Conservation (phyloP, 1,140 invertebrate species). For the Papilio polyxenes region DNA sequence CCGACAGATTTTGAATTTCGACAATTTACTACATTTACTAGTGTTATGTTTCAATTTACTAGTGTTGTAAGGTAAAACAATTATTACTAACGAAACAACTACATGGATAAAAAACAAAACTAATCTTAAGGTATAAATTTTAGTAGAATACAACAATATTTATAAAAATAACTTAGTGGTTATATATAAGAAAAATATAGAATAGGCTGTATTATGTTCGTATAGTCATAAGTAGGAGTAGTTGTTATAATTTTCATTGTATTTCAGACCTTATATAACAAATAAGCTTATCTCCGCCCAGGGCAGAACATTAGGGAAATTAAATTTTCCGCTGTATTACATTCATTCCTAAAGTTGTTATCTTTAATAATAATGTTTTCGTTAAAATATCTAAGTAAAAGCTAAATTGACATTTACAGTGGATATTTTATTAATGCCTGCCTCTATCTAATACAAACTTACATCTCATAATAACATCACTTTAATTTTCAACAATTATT, state of each 20-base stretch:
- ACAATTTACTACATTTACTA: neutral
- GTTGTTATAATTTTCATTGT: conserved; percentile 1
- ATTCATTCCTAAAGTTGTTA: no score
- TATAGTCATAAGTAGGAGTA: neutral
- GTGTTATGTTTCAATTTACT: no score
- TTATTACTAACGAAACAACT: neutral
- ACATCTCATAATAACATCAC: neutral
- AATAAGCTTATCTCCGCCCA: conserved; percentile 7
- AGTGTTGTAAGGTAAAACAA: neutral
- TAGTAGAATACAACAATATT: neutral
- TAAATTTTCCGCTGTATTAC: conserved; percentile 8
- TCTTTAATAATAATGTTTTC: no score
- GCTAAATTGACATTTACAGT: no score
- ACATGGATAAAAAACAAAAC: neutral
- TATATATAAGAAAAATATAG: neutral
- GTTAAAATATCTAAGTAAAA: no score
- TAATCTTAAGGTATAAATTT: no score
- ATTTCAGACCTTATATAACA: conserved; percentile 11
- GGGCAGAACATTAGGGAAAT: conserved; percentile 12
- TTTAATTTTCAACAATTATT: neutral
- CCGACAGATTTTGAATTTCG: neutral
- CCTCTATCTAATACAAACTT: no score
- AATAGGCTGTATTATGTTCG: neutral
- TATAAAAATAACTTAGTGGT: neutral
- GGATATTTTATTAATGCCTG: no score